A percentile compares a stretch with the other conserved stretches of the same genome.
Evolutionary conservation across 2,113 vertebrate species (phyloP).

Genomic region (Lamprologus sp.): DNA sequence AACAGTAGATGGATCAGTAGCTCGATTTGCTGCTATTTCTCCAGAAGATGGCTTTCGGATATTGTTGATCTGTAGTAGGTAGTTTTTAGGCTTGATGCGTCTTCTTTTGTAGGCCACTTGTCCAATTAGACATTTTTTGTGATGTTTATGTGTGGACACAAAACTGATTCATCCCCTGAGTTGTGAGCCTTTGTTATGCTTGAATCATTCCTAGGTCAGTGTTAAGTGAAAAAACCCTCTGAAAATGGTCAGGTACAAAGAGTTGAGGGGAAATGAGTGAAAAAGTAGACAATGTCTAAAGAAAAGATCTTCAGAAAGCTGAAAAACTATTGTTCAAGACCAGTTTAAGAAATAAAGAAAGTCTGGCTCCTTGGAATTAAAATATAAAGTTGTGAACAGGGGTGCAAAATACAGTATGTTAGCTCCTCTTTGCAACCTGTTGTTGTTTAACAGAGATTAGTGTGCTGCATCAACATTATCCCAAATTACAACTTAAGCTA

Average conservation of each 20-base stretch:
- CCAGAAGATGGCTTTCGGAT: background rate
- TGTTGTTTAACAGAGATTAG: background rate
- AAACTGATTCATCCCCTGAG: background rate
- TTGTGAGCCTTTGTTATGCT: background rate
- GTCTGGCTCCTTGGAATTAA: background rate
- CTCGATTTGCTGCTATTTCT: background rate
- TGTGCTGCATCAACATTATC: background rate
- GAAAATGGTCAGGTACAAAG: fast-evolving
- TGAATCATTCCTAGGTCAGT: background rate
- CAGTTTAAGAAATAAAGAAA: background rate
- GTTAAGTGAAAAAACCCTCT: background rate
- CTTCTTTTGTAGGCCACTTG: background rate
- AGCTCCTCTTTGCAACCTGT: background rate
- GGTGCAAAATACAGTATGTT: background rate
- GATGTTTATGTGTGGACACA: fast-evolving
- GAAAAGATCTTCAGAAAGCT: background rate
- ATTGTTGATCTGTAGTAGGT: fast-evolving
- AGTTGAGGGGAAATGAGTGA: background rate
- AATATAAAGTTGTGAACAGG: background rate
- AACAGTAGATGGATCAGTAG: background rate
- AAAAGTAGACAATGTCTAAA: background rate
- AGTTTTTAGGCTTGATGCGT: background rate
- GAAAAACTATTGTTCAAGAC: background rate
- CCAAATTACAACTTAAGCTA: background rate
- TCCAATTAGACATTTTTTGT: background rate